Evolutionary conservation across 2,113 vertebrate species (phyloP).

Genomic region (Bothrops jararaca): DNA sequence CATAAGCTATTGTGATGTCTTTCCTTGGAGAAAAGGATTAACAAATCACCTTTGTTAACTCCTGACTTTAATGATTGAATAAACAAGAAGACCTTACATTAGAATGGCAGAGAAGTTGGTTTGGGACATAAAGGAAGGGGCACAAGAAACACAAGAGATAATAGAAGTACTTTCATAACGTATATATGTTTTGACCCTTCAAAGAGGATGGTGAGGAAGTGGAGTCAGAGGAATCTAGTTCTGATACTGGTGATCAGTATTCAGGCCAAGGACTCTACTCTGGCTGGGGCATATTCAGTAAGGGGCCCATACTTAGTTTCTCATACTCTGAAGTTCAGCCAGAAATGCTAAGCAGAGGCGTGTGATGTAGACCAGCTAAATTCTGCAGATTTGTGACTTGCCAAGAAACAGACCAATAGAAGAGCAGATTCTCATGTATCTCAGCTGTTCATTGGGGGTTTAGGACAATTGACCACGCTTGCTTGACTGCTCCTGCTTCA

Average conservation of each 20-base stretch:
- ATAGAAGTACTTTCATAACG: background rate
- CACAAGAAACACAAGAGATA: background rate
- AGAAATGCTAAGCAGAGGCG: background rate
- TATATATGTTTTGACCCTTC: background rate
- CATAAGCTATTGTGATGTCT: background rate
- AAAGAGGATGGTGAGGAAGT: background rate
- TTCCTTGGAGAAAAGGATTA: conserved; percentile 17
- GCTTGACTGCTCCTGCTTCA: no score
- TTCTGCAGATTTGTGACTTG: background rate
- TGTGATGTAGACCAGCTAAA: background rate
- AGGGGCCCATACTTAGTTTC: no score
- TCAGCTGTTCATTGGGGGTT: background rate
- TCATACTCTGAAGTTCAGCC: background rate
- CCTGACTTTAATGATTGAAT: background rate
- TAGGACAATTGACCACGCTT: no score
- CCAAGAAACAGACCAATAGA: background rate
- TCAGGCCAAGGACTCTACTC: background rate
- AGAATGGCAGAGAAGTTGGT: background rate
- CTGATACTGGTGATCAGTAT: background rate
- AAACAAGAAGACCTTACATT: background rate
- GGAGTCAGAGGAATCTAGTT: background rate
- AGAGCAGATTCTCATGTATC: background rate
- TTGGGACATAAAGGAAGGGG: background rate
- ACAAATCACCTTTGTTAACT: conserved; percentile 6
- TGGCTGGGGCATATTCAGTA: background rate